Evolutionary conservation across 1,140 invertebrate genomes (phyloP).

Genomic region (Pogonus chalceus): DNA sequence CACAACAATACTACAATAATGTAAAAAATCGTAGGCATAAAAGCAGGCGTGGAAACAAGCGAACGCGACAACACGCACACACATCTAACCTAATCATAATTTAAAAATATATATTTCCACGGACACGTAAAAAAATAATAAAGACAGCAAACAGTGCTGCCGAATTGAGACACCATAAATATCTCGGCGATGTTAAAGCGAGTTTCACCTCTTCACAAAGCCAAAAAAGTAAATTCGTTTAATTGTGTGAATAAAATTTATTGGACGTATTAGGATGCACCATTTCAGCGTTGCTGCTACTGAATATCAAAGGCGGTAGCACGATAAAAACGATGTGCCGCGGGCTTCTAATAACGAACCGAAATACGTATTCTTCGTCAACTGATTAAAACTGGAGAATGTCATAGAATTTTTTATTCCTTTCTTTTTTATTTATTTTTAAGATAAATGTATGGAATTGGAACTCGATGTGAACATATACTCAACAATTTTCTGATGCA

Average conservation of each 20-base stretch:
- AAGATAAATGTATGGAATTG: neutral
- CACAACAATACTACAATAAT: too few relatives aligned
- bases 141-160: conserved; percentile 9
- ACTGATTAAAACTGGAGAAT: conserved; percentile 3
- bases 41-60: too few relatives aligned
- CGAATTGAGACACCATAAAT: conserved; percentile 10
- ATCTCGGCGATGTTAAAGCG: neutral
- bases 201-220: neutral
- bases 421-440: neutral
- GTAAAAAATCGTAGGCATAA: too few relatives aligned
- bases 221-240: conserved; percentile 7
- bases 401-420: neutral
- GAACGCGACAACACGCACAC: too few relatives aligned
- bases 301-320: neutral
- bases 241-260: conserved; percentile 12
- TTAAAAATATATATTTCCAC: neutral
- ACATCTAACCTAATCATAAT: too few relatives aligned
- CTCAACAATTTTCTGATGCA: too few relatives aligned
- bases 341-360: neutral
- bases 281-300: neutral
- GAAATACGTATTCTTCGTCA: neutral
- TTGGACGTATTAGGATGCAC: neutral
- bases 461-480: too few relatives aligned
- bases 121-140: neutral
- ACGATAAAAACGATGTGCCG: neutral